Percentiles rank a stretch among this genome's conserved stretches.
Conservation (phyloP, 2,113 vertebrate species). For the Oryzias javanicus region DNA sequence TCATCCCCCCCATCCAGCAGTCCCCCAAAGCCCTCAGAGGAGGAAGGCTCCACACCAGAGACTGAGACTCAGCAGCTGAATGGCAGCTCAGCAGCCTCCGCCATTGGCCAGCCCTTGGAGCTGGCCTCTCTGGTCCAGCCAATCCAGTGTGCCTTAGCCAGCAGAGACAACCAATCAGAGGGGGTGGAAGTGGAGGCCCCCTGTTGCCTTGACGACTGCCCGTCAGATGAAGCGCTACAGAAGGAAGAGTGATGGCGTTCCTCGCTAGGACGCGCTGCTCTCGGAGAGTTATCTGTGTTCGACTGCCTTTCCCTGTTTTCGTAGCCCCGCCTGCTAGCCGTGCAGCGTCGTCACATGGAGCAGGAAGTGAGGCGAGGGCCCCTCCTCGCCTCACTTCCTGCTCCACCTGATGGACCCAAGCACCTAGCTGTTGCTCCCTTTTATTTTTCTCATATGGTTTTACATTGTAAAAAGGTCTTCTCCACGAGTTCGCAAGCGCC, state of each 20-base stretch:
- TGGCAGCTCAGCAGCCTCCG: slow-evolving; percentile 76
- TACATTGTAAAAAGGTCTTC: slow-evolving; percentile 64
- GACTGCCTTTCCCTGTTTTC: slow-evolving; percentile 80
- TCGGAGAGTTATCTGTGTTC: slow-evolving; percentile 73
- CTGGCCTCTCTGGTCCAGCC: slow-evolving; percentile 79
- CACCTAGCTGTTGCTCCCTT: slow-evolving; percentile 51
- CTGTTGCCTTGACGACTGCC: slow-evolving; percentile 84
- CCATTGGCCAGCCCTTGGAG: slow-evolving; percentile 80
- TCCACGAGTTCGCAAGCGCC: slow-evolving; percentile 64
- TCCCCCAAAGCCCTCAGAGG: slow-evolving; percentile 79
- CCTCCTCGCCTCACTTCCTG: slow-evolving; percentile 12
- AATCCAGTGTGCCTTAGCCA: slow-evolving; percentile 90
- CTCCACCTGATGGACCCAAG: slow-evolving; percentile 43
- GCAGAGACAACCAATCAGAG: slow-evolving; percentile 85
- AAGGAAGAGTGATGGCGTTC: slow-evolving; percentile 82
- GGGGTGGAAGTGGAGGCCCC: slow-evolving; percentile 80
- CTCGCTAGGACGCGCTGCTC: slow-evolving; percentile 60
- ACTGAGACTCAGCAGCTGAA: slow-evolving; percentile 81
- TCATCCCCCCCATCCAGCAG: slow-evolving; percentile 75
- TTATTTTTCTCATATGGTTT: slow-evolving; percentile 72
- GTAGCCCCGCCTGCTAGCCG: slow-evolving; percentile 61
- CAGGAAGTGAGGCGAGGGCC: slow-evolving; percentile 28
- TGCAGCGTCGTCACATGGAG: slow-evolving; percentile 32
- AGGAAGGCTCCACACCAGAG: slow-evolving; percentile 64
- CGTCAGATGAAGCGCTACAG: slow-evolving; percentile 81